phyloP scores from a whole-genome alignment of 2,113 vertebrate genomes.

The Podarcis cretensis region DNA sequence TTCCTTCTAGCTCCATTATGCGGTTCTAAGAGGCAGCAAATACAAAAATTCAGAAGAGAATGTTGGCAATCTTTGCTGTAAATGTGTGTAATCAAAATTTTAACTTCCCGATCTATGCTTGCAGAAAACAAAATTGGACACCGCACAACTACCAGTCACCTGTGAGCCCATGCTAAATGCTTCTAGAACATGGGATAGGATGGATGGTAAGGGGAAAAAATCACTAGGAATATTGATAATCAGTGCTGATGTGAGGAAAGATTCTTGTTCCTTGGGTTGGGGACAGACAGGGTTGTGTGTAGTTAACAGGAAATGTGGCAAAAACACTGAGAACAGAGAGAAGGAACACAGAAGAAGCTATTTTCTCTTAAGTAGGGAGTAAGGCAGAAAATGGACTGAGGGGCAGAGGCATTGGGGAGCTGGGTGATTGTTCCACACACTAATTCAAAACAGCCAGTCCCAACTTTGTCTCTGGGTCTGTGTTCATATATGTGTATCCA shows the following conservation, averaged over 20 bases:
- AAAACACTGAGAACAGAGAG: neutral
- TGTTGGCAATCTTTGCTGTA: neutral
- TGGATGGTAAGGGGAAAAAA: neutral
- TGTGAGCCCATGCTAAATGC: neutral
- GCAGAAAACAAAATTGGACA: neutral
- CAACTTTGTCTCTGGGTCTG: neutral
- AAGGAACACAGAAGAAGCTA: neutral
- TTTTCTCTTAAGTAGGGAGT: neutral
- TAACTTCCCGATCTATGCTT: neutral
- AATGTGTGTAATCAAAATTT: neutral
- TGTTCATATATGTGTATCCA: neutral
- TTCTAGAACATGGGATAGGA: neutral
- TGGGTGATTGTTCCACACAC: neutral
- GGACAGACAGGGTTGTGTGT: neutral
- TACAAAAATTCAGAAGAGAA: neutral
- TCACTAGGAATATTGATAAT: neutral
- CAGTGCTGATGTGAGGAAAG: neutral
- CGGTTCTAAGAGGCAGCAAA: conserved; percentile 74
- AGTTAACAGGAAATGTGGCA: neutral
- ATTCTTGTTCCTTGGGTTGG: neutral
- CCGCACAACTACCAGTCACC: neutral
- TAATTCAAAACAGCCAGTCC: neutral
- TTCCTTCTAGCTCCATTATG: conserved; percentile 86
- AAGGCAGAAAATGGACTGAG: neutral
- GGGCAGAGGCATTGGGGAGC: too few relatives aligned